Percentiles rank a stretch among this genome's conserved stretches.
Evolutionary conservation across 2,113 vertebrate species (phyloP).

Genomic region (Paracyprichromis sp.): DNA sequence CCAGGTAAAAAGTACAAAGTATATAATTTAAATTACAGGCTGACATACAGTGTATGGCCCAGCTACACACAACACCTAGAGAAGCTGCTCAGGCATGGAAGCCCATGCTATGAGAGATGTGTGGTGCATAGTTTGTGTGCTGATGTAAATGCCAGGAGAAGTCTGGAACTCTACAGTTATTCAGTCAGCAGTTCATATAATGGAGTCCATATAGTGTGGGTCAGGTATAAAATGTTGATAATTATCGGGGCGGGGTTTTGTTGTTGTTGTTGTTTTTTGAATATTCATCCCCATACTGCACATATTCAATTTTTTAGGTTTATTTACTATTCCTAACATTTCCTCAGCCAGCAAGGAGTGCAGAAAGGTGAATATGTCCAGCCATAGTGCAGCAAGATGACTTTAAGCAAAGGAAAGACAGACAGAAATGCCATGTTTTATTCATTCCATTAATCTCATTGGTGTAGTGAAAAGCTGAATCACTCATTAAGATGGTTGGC

Average conservation of each 20-base stretch:
- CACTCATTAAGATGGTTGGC: background rate
- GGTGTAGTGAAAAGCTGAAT: background rate
- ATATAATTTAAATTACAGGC: background rate
- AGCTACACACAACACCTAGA: background rate
- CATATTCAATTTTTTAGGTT: background rate
- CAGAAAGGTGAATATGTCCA: background rate
- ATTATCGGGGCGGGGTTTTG: accelerated
- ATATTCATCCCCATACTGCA: background rate
- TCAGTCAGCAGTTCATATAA: background rate
- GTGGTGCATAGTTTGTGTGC: background rate
- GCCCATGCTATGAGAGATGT: background rate
- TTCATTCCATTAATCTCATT: background rate
- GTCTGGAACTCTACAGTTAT: background rate
- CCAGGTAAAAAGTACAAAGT: background rate
- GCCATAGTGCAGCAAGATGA: background rate
- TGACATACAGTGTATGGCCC: background rate
- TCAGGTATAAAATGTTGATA: background rate
- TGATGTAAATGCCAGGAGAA: background rate
- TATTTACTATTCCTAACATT: background rate
- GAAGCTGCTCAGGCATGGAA: background rate
- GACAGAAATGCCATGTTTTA: background rate
- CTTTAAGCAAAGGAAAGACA: background rate
- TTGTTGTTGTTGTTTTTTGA: background rate
- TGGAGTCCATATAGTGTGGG: background rate
- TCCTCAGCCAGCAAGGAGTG: background rate